phyloP scores from a whole-genome alignment of 2,888 invertebrate species.

The Caenorhabditis sp. region DNA sequence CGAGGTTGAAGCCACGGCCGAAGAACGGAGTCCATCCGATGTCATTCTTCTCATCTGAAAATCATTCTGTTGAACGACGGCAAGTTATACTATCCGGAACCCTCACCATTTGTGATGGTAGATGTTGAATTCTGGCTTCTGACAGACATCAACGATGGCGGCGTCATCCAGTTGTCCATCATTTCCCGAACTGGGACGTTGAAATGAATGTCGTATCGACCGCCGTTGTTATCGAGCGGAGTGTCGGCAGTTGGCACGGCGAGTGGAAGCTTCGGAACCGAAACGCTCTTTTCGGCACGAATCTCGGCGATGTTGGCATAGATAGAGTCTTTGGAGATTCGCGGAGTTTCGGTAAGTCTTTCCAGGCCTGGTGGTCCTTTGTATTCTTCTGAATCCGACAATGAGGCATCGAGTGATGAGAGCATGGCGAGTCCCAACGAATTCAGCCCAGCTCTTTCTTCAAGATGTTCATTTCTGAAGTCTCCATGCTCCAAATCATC shows the following conservation, averaged over 20 bases:
- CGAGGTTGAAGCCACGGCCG: constrained; percentile 57
- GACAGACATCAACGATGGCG: not conserved
- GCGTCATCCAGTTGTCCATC: constrained; percentile 22
- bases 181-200: constrained; percentile 19
- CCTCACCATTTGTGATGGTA: not conserved
- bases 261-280: constrained; percentile 30
- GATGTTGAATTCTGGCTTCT: not conserved
- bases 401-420: constrained; percentile 12
- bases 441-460: constrained; percentile 10
- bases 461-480: not conserved
- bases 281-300: constrained; percentile 19
- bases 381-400: not conserved
- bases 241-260: constrained; percentile 7
- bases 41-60: not conserved
- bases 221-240: not conserved
- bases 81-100: not conserved
- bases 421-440: constrained; percentile 39
- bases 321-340: constrained; percentile 6
- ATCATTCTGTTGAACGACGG: not conserved
- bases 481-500: constrained; percentile 15
- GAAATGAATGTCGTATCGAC: constrained; percentile 22
- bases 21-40: constrained; percentile 52
- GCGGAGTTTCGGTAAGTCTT: constrained; percentile 24
- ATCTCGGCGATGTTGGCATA: constrained; percentile 1
- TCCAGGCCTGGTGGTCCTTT: not conserved